Evolutionary conservation across 2,888 invertebrate species (phyloP).

Genomic region (Caenorhabditis doughertyi): DNA sequence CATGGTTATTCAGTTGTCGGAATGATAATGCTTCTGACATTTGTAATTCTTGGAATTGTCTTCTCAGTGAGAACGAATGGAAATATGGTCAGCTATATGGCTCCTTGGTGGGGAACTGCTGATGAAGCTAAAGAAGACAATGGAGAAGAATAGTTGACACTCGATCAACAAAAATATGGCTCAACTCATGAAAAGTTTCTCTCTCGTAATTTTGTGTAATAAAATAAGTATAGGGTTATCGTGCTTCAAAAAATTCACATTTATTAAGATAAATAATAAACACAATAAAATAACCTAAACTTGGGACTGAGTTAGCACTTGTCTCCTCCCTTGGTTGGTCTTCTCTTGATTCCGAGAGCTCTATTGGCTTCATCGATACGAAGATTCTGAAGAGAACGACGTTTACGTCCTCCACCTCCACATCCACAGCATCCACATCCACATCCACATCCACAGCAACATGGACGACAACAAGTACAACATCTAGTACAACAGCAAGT

Average conservation of each 20-base stretch:
- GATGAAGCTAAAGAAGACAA: constrained; percentile 23
- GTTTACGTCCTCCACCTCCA: constrained; percentile 65
- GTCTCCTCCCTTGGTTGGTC: constrained; percentile 44
- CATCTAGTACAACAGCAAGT: constrained; percentile 67
- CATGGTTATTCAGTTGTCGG: not conserved
- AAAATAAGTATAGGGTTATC: too few relatives aligned
- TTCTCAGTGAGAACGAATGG: constrained; percentile 44
- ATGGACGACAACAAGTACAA: constrained; percentile 63
- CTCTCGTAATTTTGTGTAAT: not conserved
- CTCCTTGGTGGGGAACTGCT: constrained; percentile 34
- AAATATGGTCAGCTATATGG: constrained; percentile 41
- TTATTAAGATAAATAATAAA: constrained; percentile 26
- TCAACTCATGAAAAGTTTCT: constrained; percentile 25
- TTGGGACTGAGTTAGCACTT: constrained; percentile 19
- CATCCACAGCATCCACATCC: constrained; percentile 59
- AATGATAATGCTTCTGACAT: constrained; percentile 16
- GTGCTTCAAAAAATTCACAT: too few relatives aligned
- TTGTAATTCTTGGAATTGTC: constrained; percentile 27
- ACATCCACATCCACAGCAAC: constrained; percentile 36
- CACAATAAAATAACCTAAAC: not conserved
- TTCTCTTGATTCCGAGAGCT: constrained; percentile 54
- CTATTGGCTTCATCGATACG: constrained; percentile 61
- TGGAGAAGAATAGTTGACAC: too few relatives aligned
- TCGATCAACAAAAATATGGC: constrained; percentile 2
- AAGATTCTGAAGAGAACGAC: constrained; percentile 67